Base-by-base conservation (phyloP, 2,797 vertebrate genomes). In the Ceryle rudis region DNA sequence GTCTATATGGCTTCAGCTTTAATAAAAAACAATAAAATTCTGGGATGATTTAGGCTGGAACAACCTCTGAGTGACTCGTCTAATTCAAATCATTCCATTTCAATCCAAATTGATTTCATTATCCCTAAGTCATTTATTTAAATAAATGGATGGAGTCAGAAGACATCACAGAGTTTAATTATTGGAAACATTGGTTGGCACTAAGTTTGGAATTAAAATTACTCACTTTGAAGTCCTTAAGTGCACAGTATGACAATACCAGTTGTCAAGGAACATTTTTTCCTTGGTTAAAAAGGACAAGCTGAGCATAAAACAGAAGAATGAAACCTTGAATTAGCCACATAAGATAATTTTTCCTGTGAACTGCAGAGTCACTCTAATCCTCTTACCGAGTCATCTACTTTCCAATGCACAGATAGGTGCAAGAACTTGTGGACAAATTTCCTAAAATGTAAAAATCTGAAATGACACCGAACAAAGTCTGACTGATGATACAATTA, bases 71-170 rank as follows among this genome's bases (percentile, higher is more conserved):
- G 60, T 91, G 89, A 91, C 72, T 95, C 49, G 65, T 79, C 51
- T 94, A 95, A 96, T 90, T 73, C 85, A 93, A 95, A 82, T 91
- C 23, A 89, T 93, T 93, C 89, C 28, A 80, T 91, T 95, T 84
- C 80, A 90, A 65, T 91, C 82, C 73, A 91, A 95, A 95, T 37
- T 94, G 82, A 94, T 96, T 93, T 95, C 77, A 94, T 96, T 96
- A 95, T 73, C 73, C 95, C 51, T 18, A 90, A 93, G 66, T 84
- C 3, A 88, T 81, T 90, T 83, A 82, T 94, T 96, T 86, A 91
- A 95, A 79, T 81, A 91, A 90, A 91, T 83, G 70, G 70, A 97
- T 85, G 70, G 70, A 97, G 41, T 94, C 73, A 89, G 85, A 81
- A 86, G 73, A 88, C 64, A 95, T 95, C 95, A 94, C 60, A 89